Percentiles rank a stretch among this genome's conserved stretches.
Conservation (phyloP, 2,797 vertebrate species). For the Nyctibius grandis region DNA sequence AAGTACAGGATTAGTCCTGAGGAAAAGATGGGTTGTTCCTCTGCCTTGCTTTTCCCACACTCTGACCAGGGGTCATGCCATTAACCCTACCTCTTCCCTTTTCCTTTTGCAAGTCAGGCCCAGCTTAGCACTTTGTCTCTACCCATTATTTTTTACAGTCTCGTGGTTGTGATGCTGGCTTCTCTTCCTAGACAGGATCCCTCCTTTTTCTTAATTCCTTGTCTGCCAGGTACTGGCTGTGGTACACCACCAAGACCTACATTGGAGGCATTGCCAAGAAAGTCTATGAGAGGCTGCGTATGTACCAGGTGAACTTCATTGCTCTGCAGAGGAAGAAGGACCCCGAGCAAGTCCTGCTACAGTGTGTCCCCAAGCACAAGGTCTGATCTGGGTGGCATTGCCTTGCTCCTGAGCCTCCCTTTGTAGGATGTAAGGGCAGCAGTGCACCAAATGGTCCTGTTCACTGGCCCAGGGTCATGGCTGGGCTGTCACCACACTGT, state of each 20-base stretch:
- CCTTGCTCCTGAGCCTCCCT: neutral
- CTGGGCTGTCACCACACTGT: neutral
- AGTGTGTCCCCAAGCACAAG: constrained; percentile 90
- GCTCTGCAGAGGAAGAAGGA: constrained; percentile 90
- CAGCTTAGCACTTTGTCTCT: neutral
- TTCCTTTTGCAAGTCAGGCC: neutral
- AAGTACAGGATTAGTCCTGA: constrained; percentile 50
- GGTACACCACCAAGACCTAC: constrained; percentile 90
- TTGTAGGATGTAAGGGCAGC: neutral
- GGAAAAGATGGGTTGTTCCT: neutral
- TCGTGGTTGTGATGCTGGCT: neutral
- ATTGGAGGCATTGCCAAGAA: constrained; percentile 86
- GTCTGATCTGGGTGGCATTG: constrained; percentile 56
- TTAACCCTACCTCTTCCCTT: neutral
- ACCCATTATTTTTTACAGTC: neutral
- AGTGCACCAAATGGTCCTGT: neutral
- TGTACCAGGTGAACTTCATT: constrained; percentile 93
- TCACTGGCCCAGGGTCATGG: neutral
- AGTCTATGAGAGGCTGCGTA: constrained; percentile 88
- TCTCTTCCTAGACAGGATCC: neutral
- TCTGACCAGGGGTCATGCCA: neutral
- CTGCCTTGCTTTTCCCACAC: neutral
- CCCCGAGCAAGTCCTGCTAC: constrained; percentile 90
- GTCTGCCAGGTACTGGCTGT: constrained; percentile 92
- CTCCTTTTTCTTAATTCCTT: neutral